Base-by-base conservation (phyloP, 2,888 invertebrate species). In the Coremacera marginata region DNA sequence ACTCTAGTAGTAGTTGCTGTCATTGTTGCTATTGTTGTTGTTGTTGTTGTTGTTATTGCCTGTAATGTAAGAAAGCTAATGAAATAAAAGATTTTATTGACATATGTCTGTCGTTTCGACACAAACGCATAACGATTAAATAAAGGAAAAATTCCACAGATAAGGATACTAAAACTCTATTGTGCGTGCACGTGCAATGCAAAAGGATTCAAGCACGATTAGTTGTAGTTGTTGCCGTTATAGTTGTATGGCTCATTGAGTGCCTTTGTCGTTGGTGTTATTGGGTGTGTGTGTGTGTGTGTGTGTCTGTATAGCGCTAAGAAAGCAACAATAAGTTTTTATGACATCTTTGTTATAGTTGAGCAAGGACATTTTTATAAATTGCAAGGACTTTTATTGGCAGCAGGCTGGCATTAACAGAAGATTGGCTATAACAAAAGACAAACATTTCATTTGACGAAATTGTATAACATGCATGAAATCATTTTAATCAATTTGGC, bases 71-170 rank as follows among this genome's bases (percentile, higher is more conserved):
- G 60, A 57, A 62, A 75, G 75, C 68, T 68, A 75, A 68, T 75
- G 75, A 75, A 75, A 75, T 75, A 63, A 68, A 75, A 68, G 75
- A 57, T 68, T 75, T 75, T 75, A 75, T 75, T 75, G 75, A 57
- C 57, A 37, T 74, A 19, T 52, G 62, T 74, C 62, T 72, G 37
- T n/a, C 8, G 2, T 25, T 57, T 22, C 19, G 34, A 19, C 44
- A 25, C 60, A 22, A 22, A 49, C 37, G 9, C 44, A 37, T 19
- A 22, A 37, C 57, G 62, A 37, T 7, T 19, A 71, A 22, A 52
- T 52, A 25, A 52, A 63, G 55, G 22, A 22, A 60, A 14, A 19
- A 60, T 57, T 55, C 55, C 19, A 8, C 5, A 52, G 55, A 70
- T 52, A 55, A 68, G 27, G 75, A 60, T 62, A 62, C 19, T 70